Conservation (phyloP, 53 echinoderm and acorn worm genomes). For the Echinarachnius parma region DNA sequence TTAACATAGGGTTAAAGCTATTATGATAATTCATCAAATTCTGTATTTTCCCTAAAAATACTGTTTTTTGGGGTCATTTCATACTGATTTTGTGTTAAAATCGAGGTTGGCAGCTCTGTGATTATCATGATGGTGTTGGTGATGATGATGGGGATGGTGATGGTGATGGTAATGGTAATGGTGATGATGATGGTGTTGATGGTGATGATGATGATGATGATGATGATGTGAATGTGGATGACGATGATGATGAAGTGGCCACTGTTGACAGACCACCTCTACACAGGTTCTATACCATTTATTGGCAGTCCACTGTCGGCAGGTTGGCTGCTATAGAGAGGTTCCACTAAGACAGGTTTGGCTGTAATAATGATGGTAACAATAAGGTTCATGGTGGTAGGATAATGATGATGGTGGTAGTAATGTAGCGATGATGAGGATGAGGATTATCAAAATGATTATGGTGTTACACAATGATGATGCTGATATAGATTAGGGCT, state of each 20-base stretch:
- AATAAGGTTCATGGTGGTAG: too few species aligned
- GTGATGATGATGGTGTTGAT: slow-evolving; percentile 20
- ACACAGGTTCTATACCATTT: background rate
- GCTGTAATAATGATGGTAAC: too few species aligned
- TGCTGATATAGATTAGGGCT: too few species aligned
- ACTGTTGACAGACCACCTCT: background rate
- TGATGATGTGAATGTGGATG: background rate
- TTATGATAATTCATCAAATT: too few species aligned
- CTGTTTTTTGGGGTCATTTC: too few species aligned
- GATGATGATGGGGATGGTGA: slow-evolving; percentile 12
- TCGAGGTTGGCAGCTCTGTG: background rate
- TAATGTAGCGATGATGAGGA: background rate
- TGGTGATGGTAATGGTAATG: slow-evolving; percentile 4
- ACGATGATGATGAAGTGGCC: background rate
- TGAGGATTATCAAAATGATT: slow-evolving; percentile 17
- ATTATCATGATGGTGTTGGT: background rate
- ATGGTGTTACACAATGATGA: too few species aligned
- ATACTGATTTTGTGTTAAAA: too few species aligned
- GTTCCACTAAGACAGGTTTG: too few species aligned
- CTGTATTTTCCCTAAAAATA: too few species aligned
- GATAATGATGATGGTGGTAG: slow-evolving; percentile 9
- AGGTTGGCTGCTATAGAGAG: too few species aligned
- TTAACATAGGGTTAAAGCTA: too few species aligned
- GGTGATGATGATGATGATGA: slow-evolving; percentile 10
- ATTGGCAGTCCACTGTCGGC: too few species aligned